Base-by-base conservation (phyloP, 2,113 vertebrate species). In the Oncorhynchus keta region DNA sequence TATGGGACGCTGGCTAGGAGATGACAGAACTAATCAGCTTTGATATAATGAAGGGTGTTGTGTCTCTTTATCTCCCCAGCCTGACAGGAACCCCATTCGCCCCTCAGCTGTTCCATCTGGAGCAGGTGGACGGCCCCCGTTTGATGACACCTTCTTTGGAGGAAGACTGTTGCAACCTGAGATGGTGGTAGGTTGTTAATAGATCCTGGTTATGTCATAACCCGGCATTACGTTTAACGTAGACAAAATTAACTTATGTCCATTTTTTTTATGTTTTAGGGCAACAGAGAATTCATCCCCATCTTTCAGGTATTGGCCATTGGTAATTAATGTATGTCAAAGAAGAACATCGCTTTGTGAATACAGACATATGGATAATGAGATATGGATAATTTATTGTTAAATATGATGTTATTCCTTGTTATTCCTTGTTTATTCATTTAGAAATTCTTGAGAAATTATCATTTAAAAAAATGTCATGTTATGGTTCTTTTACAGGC, bases 221-320 rank as follows among this genome's bases (percentile, higher is more conserved):
- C 59, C n/a, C 18, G 6, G n/a, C 5, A n/a, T 62, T 2, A 20
- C 11, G 59, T 3, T 32, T 4, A 61, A 61, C 14, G 1, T 32
- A 7, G 12, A 32, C 20, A 12, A 5, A 7, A 22, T 18, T 5
- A n/a, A 30, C 4, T 69, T 30, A 39, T 72, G 4, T n/a, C 9
- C 11, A 45, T 73, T 74, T 65, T 71, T 28, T 2, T 45, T n/a
- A 14, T 86, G 14, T 85, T 85, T 39, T 66, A 91, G 90, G 62
- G 13, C 30, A 32, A 70, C 45, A 45, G n/a, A 12, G 64, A 66
- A 26, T 88, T 86, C 75, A 66, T 72, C 7, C 32, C 86, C 5
- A 16, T 81, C 20, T 82, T 85, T 72, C 84, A 72, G 86, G 91
- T 91, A 84, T 14, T 66, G 2, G 22, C 30, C 11, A 64, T 13